Evolutionary conservation across 2,888 invertebrate genomes (phyloP), one percentile per base, ranked within the genome.

Genomic region (Scaptomyza cyrtandrae): DNA sequence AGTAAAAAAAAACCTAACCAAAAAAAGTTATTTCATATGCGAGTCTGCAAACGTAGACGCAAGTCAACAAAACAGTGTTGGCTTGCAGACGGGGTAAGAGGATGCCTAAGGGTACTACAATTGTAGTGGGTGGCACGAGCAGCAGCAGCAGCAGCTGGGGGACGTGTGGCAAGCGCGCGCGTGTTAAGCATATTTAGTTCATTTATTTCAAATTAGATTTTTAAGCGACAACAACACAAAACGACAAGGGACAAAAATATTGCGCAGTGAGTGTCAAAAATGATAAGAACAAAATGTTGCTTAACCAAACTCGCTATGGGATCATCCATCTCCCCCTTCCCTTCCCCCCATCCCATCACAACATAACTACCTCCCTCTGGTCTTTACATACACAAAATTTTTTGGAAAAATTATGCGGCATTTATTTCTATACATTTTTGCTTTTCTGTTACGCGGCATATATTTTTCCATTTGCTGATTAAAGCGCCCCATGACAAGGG

Each of bases 111-210:
- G 58, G 19, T n/a, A 48, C 44, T 55, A 63, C 71, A 67, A 68
- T 78, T 63, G 69, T 67, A 61, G 52, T 43, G 73, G 63, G 55
- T 52, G 54, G 33, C 10, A 37, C 24, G 27, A 46, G 46, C 37
- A 39, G 14, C n/a, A 37, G 27, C 6, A 6, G 33, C 10, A 6
- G 10, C 6, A n/a, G 7, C 6, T 13, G n/a, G 41, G 35, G 31
- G 24, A 35, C 19, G 35, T 55, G 31, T 41, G 46, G 46, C 35
- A 49, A 49, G 39, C 37, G 71, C 84, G 71, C 84, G 89, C 89
- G 90, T 89, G 89, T 89, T 89, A 88, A 88, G 90, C 89, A 89
- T 89, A 89, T 89, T 89, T 81, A 89, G 90, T 89, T 89, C 86
- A 89, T 89, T 89, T 90, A 90, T 88, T 85, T 81, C 77, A 89